Evolutionary conservation across 2,113 vertebrate genomes (phyloP), one percentile per base, ranked within the genome.

Genomic region (Myotis davidii): DNA sequence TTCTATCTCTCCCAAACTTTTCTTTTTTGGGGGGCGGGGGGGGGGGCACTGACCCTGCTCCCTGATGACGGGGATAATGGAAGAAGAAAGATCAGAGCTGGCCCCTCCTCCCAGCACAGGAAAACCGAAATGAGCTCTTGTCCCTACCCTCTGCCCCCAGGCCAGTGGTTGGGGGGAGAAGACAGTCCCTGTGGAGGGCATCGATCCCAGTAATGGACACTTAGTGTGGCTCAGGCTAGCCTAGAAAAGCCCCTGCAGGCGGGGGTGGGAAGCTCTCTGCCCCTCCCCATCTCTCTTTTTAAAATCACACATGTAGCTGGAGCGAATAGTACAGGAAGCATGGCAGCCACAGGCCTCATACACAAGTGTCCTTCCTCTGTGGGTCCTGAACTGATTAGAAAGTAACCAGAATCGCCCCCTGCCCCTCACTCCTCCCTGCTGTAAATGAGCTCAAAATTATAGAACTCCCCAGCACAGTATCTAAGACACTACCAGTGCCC

Each of bases 201-300:
- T 83, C 32, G 94, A 97, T 97, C 83, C 90, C 56, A 54, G 45
- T 97, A 98, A 97, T 97, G 96, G 97, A 91, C 89, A 91, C 79
- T 95, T 88, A 94, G 81, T 77, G 85, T 89, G 95, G 37, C 88
- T 96, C 85, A 70, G 61, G 59, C 86, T 52, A 25, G 67, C 50
- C 54, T 21, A 25, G 21, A 64, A 56, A 88, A 56, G 92, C 34
- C 56, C 78, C 73, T 59, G 79, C 64, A 65, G 10, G 69, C 87
- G 34, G 34, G 20, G 20, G 61, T 59, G 32, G 89, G 72, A 56
- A 39, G 67, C 72, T 83, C 73, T 77, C 88, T 76, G 78, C 42
- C 81, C 56, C 2, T 81, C 64, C 78, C 59, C 25, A 17, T 29
- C 52, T 84, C n/a, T 59, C 54, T 65, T 67, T 37, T 56, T 88